Percentiles rank a stretch among this genome's conserved stretches.
Conservation (phyloP, 2,888 invertebrate species). For the Meta bourneti region DNA sequence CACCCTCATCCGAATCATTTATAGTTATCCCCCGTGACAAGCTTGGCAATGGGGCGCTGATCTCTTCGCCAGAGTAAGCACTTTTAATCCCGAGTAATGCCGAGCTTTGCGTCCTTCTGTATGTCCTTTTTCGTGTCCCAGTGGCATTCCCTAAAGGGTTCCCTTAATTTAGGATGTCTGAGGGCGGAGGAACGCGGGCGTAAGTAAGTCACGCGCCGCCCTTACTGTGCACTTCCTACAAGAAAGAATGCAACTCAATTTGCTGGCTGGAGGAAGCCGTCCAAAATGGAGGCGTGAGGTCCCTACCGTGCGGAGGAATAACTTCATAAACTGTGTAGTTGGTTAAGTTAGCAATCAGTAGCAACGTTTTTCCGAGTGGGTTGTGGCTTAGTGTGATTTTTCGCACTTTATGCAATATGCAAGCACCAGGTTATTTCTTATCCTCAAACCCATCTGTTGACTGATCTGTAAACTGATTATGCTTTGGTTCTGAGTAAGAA, state of each 20-base stretch:
- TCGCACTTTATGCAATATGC: no score
- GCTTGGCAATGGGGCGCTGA: constrained; percentile 47
- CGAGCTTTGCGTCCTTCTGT: constrained; percentile 28
- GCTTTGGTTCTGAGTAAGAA: no score
- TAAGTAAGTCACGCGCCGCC: constrained; percentile 42
- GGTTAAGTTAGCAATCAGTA: background rate
- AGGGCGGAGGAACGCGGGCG: constrained; percentile 50
- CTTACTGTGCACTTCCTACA: constrained; percentile 38
- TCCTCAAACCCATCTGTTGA: no score
- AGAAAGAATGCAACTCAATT: constrained; percentile 70
- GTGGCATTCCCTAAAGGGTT: constrained; percentile 67
- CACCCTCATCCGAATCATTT: constrained; percentile 36
- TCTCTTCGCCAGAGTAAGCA: constrained; percentile 15
- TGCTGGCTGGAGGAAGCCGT: constrained; percentile 7
- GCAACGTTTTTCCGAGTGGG: background rate
- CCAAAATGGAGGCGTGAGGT: constrained; percentile 30
- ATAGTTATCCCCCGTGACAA: constrained; percentile 22
- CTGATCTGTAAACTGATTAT: no score
- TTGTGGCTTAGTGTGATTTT: background rate
- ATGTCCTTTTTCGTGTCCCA: constrained; percentile 64
- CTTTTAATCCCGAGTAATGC: constrained; percentile 67
- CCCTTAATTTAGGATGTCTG: constrained; percentile 63
- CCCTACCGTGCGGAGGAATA: background rate
- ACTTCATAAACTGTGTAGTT: constrained; percentile 15
- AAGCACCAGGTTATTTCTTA: no score